Percentiles rank a stretch among this genome's conserved stretches.
Conservation (phyloP, 2,888 invertebrate genomes). For the Itoplectis maculator region DNA sequence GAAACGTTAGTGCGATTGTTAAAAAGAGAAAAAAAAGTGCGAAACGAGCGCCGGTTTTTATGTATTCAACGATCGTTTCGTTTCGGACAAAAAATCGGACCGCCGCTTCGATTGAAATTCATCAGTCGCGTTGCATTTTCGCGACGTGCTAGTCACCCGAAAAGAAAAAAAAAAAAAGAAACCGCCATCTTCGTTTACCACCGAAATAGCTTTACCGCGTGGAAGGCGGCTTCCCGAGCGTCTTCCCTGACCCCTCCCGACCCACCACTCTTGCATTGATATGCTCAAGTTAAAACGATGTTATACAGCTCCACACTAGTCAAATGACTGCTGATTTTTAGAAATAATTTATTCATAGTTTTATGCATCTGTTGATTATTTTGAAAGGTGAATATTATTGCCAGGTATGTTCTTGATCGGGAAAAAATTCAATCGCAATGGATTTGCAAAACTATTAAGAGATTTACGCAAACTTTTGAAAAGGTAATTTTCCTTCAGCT, state of each 20-base stretch:
- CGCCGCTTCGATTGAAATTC: slow-evolving; percentile 35
- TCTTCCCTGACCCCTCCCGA: slow-evolving; percentile 26
- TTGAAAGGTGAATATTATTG: too few species aligned
- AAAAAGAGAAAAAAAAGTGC: neutral
- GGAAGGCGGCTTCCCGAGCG: slow-evolving; percentile 35
- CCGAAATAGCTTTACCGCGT: slow-evolving; percentile 48
- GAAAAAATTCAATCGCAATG: too few species aligned
- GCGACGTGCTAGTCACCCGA: slow-evolving; percentile 76
- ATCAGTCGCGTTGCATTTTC: slow-evolving; percentile 62
- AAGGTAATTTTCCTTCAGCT: too few species aligned
- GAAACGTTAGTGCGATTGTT: slow-evolving; percentile 37
- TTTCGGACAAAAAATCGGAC: slow-evolving; percentile 10
- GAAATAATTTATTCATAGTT: too few species aligned
- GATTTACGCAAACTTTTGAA: too few species aligned
- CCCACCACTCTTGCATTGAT: slow-evolving; percentile 24
- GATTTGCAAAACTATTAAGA: too few species aligned
- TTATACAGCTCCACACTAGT: too few species aligned
- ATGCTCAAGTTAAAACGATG: neutral
- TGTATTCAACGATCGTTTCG: slow-evolving; percentile 23
- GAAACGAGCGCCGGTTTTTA: slow-evolving; percentile 30
- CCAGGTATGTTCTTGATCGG: too few species aligned
- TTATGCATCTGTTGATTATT: too few species aligned
- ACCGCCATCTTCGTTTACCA: slow-evolving; percentile 73
- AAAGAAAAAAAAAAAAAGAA: slow-evolving; percentile 50
- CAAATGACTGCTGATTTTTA: too few species aligned